These are phyloP conservation scores for Coendou prehensilis DNA, from an alignment of 2,797 vertebrate species.

Conservation along the genomic window DNA sequence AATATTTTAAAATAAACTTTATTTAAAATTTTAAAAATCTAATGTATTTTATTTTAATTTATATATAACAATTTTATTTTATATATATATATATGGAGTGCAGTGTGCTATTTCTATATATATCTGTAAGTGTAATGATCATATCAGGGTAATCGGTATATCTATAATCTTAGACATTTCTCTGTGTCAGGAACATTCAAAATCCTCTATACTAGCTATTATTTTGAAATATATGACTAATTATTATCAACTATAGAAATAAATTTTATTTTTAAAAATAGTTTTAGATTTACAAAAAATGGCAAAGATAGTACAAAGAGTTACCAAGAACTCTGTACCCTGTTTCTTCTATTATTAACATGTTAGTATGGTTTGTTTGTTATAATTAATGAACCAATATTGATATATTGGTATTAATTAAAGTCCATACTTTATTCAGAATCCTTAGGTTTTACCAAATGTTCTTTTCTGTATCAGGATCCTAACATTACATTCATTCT, in stretches of 20 bases:
- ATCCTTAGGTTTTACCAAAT: background rate
- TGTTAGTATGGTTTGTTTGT: background rate
- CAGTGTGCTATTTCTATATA: background rate
- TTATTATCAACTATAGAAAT: background rate
- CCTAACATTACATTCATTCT: background rate
- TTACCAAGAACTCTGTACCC: background rate
- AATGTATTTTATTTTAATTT: background rate
- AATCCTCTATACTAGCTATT: background rate
- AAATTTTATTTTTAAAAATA: constrained; percentile 9
- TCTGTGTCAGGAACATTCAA: background rate
- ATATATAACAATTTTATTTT: too few relatives aligned
- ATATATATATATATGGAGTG: too few relatives aligned
- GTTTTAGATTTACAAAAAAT: constrained; percentile 35
- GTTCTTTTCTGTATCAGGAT: background rate
- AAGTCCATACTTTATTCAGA: background rate
- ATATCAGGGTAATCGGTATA: background rate
- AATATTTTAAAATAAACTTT: background rate
- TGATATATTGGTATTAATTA: background rate
- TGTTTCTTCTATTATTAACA: background rate
- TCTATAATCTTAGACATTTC: background rate
- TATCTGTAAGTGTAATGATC: background rate
- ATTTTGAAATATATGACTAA: background rate
- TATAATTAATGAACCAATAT: background rate
- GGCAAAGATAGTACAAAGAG: background rate
- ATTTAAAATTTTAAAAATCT: background rate